Base-by-base conservation (phyloP, 2,888 invertebrate species). In the Perdita meconis region DNA sequence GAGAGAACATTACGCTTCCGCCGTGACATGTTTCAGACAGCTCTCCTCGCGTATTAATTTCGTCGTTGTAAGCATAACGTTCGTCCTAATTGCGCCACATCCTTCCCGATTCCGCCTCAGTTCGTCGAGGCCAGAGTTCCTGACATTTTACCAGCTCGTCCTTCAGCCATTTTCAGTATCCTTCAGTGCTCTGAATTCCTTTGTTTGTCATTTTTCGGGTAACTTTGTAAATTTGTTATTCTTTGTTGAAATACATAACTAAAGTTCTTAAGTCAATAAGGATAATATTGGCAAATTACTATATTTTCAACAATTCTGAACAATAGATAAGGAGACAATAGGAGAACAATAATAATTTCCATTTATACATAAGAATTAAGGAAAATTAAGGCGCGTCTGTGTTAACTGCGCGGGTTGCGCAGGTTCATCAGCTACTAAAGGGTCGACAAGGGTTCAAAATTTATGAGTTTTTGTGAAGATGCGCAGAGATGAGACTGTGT, bases 21-120 rank as follows among this genome's bases (percentile, higher is more conserved):
- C 22, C 36, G 12, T 42, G n/a, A 64, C 40, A 53, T 80, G 84
- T 61, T 77, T 78, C 64, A 73, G 81, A 85, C 84, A 79, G 78
- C 68, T 69, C 71, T 63, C 57, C 80, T 78, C 71, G 67, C 71
- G 81, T 80, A 84, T 86, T 86, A 86, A 86, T 86, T 83, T 81
- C 83, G 59, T 71, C 72, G 81, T 68, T 66, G 70, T 64, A 63
- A 74, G 71, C 56, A 66, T 71, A 81, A 68, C 67, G 74, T 64
- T 70, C 66, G 50, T 56, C 69, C 16, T 26, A 30, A 60, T 55
- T 40, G 42, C n/a, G 36, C 24, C 36, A 19, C 24, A 30, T 38
- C 22, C 22, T 53, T 16, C 4, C 34, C 60, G 36, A 73, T 61
- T 30, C 53, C 26, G 26, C 55, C 12, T 60, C 67, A 22, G 55